Evolutionary conservation across 2,113 vertebrate genomes (phyloP).

Genomic region (Campylomormyrus tamandua): DNA sequence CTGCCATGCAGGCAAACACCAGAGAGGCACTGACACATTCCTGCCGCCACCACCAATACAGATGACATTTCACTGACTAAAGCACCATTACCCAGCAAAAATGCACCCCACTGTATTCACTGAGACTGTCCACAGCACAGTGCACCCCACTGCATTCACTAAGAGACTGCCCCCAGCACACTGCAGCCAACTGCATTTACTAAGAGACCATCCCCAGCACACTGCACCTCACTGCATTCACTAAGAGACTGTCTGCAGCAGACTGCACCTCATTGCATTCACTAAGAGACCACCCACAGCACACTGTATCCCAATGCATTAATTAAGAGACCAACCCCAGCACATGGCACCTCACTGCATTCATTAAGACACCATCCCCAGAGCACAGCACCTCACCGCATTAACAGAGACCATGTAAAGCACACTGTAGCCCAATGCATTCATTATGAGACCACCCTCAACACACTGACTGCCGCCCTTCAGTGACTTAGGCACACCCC

Average conservation of each 20-base stretch:
- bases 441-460: background rate
- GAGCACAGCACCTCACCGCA: too few relatives aligned
- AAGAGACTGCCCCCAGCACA: background rate
- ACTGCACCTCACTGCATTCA: too few relatives aligned
- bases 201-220: background rate
- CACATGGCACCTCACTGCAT: too few relatives aligned
- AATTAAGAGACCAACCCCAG: too few relatives aligned
- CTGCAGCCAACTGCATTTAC: background rate
- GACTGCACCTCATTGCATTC: too few relatives aligned
- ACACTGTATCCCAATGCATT: too few relatives aligned
- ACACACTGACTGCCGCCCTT: too few relatives aligned
- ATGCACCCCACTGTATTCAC: background rate
- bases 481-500: too few relatives aligned
- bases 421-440: background rate
- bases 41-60: background rate
- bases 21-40: background rate
- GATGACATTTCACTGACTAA: background rate
- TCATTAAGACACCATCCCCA: background rate
- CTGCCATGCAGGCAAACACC: background rate
- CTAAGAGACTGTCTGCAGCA: too few relatives aligned
- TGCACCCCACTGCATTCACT: background rate
- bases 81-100: background rate
- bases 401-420: too few relatives aligned
- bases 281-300: too few relatives aligned
- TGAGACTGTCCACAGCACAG: background rate